Conservation (phyloP, 2,113 vertebrate genomes). For the Corydoras maculifer region DNA sequence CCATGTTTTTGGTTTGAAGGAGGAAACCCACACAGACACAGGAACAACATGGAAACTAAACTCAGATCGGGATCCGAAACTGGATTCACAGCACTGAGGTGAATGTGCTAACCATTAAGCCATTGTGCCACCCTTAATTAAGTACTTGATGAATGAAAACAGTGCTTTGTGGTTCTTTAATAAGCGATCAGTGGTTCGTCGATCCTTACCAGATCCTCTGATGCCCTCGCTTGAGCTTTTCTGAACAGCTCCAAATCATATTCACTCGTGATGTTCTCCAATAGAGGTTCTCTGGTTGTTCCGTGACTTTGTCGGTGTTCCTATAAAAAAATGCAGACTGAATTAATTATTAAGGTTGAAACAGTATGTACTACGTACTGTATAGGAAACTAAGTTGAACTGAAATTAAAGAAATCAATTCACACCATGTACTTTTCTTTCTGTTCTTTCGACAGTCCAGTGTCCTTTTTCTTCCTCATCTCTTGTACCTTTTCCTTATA, state of each 20-base stretch:
- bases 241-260: conserved; percentile 98
- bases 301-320: conserved; percentile 90
- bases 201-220: conserved; percentile 89
- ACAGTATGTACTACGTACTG: background rate
- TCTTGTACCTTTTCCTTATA: conserved; percentile 97
- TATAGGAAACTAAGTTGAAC: background rate
- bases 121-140: too few species aligned
- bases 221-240: conserved; percentile 91
- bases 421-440: conserved; percentile 96
- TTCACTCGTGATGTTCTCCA: conserved; percentile 97
- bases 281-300: conserved; percentile 84
- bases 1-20: too few species aligned
- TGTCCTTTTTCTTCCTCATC: conserved; percentile 91
- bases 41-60: too few species aligned
- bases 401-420: background rate
- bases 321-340: conserved; percentile 51
- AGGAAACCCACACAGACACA: too few species aligned
- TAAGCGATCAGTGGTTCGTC: background rate
- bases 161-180: too few species aligned
- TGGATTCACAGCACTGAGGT: too few species aligned
- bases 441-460: conserved; percentile 88
- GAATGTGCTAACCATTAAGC: too few species aligned
- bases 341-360: background rate
- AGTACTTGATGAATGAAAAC: too few species aligned
- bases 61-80: too few species aligned